These are phyloP conservation scores for Cantharis rustica DNA, from an alignment of 2,888 invertebrate genomes.

Conservation along the genomic window DNA sequence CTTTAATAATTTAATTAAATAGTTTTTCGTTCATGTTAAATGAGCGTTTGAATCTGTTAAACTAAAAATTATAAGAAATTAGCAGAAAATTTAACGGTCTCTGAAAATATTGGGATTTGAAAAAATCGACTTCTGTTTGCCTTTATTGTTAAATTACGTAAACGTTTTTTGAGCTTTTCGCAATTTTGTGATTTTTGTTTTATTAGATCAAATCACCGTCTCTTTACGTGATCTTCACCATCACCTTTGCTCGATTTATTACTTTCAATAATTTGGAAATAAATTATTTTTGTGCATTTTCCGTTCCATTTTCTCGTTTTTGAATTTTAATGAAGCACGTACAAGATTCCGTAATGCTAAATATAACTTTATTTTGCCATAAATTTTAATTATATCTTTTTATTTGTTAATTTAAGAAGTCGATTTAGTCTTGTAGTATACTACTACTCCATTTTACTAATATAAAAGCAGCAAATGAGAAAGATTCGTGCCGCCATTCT, in stretches of 20 bases:
- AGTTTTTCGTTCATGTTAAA: background rate
- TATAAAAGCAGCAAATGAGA: constrained; percentile 9
- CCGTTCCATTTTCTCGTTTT: background rate
- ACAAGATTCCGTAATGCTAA: constrained; percentile 17
- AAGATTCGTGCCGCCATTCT: constrained; percentile 20
- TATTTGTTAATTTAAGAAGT: constrained; percentile 22
- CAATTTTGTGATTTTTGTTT: background rate
- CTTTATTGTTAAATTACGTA: background rate
- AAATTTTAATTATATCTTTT: constrained; percentile 26
- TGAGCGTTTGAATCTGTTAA: background rate
- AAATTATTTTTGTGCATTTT: background rate
- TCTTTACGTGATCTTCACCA: background rate
- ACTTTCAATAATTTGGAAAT: background rate
- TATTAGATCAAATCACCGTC: background rate
- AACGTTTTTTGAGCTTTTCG: background rate
- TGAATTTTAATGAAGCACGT: background rate
- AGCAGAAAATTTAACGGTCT: background rate
- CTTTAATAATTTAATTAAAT: background rate
- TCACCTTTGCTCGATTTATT: background rate
- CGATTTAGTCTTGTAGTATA: background rate
- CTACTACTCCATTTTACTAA: background rate
- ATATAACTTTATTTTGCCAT: constrained; percentile 14
- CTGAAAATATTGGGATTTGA: background rate
- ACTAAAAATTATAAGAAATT: background rate
- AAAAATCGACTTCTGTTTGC: background rate